Conservation (phyloP, 2,888 invertebrate genomes). For the Epicampocera succincta region DNA sequence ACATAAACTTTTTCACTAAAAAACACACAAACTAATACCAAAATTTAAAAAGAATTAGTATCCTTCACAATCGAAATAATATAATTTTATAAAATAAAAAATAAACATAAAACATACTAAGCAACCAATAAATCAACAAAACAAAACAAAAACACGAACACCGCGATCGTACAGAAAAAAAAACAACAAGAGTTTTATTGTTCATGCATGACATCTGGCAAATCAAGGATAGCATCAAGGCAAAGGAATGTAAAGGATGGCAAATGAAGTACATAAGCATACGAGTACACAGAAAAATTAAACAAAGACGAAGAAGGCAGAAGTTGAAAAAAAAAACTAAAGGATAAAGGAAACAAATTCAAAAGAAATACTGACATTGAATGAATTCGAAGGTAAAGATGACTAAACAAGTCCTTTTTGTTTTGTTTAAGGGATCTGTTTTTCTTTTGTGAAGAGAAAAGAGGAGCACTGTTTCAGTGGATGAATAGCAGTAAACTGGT, state of each 20-base stretch:
- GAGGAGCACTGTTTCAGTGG: slow-evolving; percentile 49
- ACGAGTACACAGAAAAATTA: not conserved
- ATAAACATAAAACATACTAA: not conserved
- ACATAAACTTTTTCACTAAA: too few relatives aligned
- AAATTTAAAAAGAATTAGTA: slow-evolving; percentile 24
- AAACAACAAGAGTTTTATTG: slow-evolving; percentile 41
- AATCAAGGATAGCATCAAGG: slow-evolving; percentile 56
- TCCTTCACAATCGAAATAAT: slow-evolving; percentile 49
- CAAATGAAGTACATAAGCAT: slow-evolving; percentile 11
- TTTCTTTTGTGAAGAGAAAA: slow-evolving; percentile 26
- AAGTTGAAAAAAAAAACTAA: slow-evolving; percentile 34
- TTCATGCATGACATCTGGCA: slow-evolving; percentile 62
- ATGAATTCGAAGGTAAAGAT: slow-evolving; percentile 28
- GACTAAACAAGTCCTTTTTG: slow-evolving; percentile 56
- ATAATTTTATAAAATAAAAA: slow-evolving; percentile 26
- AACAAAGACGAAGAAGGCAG: slow-evolving; percentile 44
- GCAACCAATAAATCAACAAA: slow-evolving; percentile 62
- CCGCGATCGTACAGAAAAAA: slow-evolving; percentile 43
- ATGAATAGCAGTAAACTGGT: slow-evolving; percentile 56
- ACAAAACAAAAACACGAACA: slow-evolving; percentile 44
- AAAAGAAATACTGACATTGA: slow-evolving; percentile 53
- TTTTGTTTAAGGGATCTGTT: slow-evolving; percentile 52
- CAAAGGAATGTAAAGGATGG: slow-evolving; percentile 41
- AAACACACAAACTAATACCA: not conserved
- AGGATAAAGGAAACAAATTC: slow-evolving; percentile 20